These are phyloP conservation scores for Potamilus streckersoni DNA, from an alignment of 1,140 invertebrate genomes.

Conservation along the genomic window DNA sequence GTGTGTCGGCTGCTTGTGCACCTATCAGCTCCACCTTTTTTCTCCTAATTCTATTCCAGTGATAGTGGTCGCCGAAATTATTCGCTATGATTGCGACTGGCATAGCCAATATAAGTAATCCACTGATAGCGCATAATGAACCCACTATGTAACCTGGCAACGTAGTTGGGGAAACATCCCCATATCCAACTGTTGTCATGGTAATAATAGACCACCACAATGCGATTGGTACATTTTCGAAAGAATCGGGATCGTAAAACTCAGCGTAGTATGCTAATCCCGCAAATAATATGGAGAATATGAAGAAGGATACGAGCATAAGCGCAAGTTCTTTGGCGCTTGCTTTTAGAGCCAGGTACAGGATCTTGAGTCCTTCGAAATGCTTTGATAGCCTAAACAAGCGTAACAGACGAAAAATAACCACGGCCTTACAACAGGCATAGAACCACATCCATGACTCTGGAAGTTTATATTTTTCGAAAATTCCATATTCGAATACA, in stretches of 20 bases:
- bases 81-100: conserved; percentile 92
- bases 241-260: conserved; percentile 30
- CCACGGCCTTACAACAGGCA: conserved; percentile 10
- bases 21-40: conserved; percentile 7
- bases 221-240: conserved; percentile 86
- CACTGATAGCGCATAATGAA: conserved; percentile 84
- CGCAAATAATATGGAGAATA: conserved; percentile 44
- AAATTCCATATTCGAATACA: not conserved
- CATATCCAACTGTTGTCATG: conserved; percentile 98
- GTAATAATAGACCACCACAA: conserved; percentile 98
- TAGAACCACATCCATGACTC: conserved; percentile 21
- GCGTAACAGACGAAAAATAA: conserved; percentile 34
- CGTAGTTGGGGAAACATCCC: conserved; percentile 65
- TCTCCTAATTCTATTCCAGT: conserved; percentile 28
- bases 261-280: conserved; percentile 52
- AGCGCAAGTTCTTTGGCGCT: conserved; percentile 48
- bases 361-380: conserved; percentile 32
- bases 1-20: no score
- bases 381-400: conserved; percentile 35
- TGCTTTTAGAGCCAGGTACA: conserved; percentile 56
- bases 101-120: conserved; percentile 87
- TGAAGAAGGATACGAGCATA: conserved; percentile 45
- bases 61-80: conserved; percentile 75
- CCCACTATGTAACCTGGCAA: conserved; percentile 74
- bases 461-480: not conserved